Conservation (phyloP, 2,113 vertebrate species). For the Cathartes aura region DNA sequence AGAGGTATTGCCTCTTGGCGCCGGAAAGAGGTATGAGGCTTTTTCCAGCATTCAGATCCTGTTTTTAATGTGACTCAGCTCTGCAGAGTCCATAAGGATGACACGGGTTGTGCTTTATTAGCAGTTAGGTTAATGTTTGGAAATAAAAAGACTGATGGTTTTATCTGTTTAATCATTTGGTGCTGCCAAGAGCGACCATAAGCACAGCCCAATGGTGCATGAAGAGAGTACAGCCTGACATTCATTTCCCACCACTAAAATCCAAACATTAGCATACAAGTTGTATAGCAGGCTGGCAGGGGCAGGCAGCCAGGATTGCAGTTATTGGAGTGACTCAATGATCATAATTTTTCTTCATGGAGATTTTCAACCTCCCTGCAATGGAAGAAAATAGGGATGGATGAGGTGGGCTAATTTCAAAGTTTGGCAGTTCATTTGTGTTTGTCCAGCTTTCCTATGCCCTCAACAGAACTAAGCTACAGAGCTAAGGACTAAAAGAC, state of each 20-base stretch:
- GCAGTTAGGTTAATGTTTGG: conserved; percentile 75
- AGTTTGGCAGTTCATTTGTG: neutral
- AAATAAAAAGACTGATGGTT: conserved; percentile 68
- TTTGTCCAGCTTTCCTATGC: neutral
- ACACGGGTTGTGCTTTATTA: conserved; percentile 56
- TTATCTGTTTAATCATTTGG: conserved; percentile 67
- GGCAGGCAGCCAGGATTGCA: conserved; percentile 33
- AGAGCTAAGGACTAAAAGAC: neutral
- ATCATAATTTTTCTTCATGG: neutral
- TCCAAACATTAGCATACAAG: conserved; percentile 40
- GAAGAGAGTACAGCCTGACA: conserved; percentile 34
- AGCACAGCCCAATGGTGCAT: conserved; percentile 51
- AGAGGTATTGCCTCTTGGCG: neutral
- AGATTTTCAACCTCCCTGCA: neutral
- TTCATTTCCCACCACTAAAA: conserved; percentile 32
- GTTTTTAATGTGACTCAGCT: conserved; percentile 72
- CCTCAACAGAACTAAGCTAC: neutral
- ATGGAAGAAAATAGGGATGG: neutral
- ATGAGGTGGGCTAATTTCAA: neutral
- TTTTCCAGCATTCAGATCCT: conserved; percentile 62
- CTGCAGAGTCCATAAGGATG: conserved; percentile 54
- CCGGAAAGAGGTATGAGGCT: conserved; percentile 57
- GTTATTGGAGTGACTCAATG: conserved; percentile 21
- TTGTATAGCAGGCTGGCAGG: conserved; percentile 41
- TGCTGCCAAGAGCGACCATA: conserved; percentile 57